Conservation (phyloP, 2,888 invertebrate genomes). For the Sesamia inferens region DNA sequence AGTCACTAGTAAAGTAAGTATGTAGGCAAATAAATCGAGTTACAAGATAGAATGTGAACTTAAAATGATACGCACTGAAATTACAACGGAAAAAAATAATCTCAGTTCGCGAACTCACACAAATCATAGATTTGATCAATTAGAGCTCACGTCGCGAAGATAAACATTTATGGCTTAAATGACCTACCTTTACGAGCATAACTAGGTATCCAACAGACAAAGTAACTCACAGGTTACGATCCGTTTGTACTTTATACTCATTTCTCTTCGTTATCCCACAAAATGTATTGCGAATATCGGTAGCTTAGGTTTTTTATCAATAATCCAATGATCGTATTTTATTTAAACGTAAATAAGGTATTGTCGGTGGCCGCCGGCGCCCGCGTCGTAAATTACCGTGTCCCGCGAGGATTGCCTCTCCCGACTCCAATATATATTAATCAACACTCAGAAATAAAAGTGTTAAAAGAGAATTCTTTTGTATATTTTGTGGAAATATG, state of each 20-base stretch:
- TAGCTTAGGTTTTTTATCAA: slow-evolving; percentile 72
- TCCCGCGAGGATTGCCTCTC: slow-evolving; percentile 78
- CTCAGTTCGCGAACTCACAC: slow-evolving; percentile 6
- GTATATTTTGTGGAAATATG: slow-evolving; percentile 57
- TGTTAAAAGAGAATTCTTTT: slow-evolving; percentile 70
- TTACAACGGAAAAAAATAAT: background rate
- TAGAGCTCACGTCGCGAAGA: slow-evolving; percentile 12
- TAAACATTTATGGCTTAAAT: slow-evolving; percentile 33
- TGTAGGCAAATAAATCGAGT: background rate
- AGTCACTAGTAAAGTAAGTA: background rate
- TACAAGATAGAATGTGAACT: background rate
- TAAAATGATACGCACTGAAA: background rate
- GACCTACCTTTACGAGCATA: slow-evolving; percentile 9
- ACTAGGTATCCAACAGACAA: slow-evolving; percentile 20
- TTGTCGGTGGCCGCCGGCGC: slow-evolving; percentile 70
- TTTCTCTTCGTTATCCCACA: slow-evolving; percentile 61
- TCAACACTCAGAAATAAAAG: slow-evolving; percentile 79
- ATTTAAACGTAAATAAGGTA: slow-evolving; percentile 83
- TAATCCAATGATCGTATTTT: slow-evolving; percentile 81
- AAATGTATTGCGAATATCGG: slow-evolving; percentile 59
- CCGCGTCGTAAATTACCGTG: slow-evolving; percentile 77
- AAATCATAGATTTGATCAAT: slow-evolving; percentile 30
- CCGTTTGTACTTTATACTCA: slow-evolving; percentile 6
- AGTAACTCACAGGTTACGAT: slow-evolving; percentile 20
- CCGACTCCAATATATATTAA: slow-evolving; percentile 81